Evolutionary conservation across 2,113 vertebrate species (phyloP).

Genomic region (Hystrix brachyura): DNA sequence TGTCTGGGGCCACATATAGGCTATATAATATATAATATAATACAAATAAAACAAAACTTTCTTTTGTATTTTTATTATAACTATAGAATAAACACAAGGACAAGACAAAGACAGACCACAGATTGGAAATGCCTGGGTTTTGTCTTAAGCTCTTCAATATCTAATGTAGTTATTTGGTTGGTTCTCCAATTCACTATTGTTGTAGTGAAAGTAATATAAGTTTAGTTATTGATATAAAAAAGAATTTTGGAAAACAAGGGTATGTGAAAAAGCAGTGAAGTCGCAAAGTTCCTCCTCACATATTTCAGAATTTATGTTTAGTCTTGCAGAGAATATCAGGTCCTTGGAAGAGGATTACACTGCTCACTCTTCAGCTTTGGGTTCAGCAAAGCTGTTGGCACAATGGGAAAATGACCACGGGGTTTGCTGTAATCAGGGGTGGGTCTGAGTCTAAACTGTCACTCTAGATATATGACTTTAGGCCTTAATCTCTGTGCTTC

Average conservation of each 20-base stretch:
- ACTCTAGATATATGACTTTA: neutral
- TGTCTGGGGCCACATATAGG: neutral
- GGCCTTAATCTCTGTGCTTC: neutral
- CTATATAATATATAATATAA: neutral
- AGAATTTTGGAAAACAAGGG: neutral
- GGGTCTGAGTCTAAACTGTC: neutral
- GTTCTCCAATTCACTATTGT: neutral
- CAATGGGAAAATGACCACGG: neutral
- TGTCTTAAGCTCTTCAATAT: neutral
- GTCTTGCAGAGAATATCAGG: fast-evolving
- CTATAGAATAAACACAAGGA: neutral
- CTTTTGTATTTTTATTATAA: neutral
- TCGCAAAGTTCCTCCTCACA: neutral
- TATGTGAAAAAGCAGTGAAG: neutral
- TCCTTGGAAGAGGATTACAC: fast-evolving
- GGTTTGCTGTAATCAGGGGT: neutral
- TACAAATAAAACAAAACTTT: neutral
- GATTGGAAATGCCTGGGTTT: neutral
- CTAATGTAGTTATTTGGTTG: neutral
- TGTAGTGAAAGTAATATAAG: neutral
- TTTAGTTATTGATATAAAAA: neutral
- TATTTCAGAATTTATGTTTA: neutral
- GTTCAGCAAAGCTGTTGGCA: neutral
- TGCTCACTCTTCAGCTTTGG: neutral
- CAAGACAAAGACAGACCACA: neutral